phyloP scores from a whole-genome alignment of 2,888 invertebrate genomes.

The Ennomos fuscantarius region DNA sequence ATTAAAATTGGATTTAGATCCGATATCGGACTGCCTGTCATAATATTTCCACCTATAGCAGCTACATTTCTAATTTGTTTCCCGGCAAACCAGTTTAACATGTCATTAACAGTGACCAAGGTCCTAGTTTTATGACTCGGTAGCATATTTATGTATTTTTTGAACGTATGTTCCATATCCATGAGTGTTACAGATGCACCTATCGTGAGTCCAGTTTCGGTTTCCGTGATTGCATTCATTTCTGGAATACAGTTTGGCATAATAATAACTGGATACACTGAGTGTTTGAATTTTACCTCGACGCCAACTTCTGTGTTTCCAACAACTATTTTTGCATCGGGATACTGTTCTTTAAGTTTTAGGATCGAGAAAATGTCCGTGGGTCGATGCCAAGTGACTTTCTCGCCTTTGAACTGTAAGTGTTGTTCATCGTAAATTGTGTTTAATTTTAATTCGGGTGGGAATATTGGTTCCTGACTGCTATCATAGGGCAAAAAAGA shows the following conservation, averaged over 20 bases:
- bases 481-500: conserved; percentile 89
- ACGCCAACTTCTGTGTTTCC: conserved; percentile 95
- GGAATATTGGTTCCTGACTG: conserved; percentile 93
- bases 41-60: conserved; percentile 96
- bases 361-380: conserved; percentile 85
- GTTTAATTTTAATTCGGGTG: conserved; percentile 89
- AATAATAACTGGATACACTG: conserved; percentile 90
- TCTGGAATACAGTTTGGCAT: conserved; percentile 95
- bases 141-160: conserved; percentile 82
- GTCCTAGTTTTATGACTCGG: conserved; percentile 87
- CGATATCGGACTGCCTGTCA: conserved; percentile 98
- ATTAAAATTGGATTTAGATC: conserved; percentile 97
- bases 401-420: conserved; percentile 76
- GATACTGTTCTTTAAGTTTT: conserved; percentile 86
- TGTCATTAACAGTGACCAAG: conserved; percentile 89
- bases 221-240: conserved; percentile 86
- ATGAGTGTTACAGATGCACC: conserved; percentile 94
- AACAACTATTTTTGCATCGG: conserved; percentile 90
- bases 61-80: conserved; percentile 98
- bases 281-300: conserved; percentile 93
- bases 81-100: conserved; percentile 98
- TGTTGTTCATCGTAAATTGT: conserved; percentile 85
- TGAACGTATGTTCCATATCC: conserved; percentile 89
- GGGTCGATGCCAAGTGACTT: conserved; percentile 89
- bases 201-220: conserved; percentile 86